Evolutionary conservation across 2,113 vertebrate species (phyloP).

Genomic region (Etia nguti): DNA sequence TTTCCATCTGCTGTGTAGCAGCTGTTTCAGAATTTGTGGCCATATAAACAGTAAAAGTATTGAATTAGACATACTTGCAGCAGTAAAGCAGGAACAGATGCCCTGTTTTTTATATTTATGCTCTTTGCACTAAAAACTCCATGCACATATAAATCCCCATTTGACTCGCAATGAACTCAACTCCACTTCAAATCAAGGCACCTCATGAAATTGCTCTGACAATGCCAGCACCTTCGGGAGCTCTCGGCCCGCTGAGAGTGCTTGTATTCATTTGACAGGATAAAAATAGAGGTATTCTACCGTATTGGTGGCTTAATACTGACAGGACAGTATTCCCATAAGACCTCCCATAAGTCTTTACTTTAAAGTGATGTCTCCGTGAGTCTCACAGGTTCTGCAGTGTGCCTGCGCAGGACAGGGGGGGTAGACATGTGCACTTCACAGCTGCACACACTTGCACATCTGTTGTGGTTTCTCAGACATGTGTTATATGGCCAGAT

Average conservation of each 20-base stretch:
- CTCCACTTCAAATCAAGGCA: neutral
- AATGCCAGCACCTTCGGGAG: neutral
- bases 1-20: constrained; percentile 5
- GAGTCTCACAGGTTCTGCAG: neutral
- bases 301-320: neutral
- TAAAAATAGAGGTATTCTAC: neutral
- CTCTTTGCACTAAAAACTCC: neutral
- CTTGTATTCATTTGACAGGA: neutral
- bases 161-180: constrained; percentile 1
- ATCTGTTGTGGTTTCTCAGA: neutral
- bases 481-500: constrained; percentile 6
- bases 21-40: neutral
- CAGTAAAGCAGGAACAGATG: constrained; percentile 3
- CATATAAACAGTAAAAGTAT: neutral
- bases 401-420: neutral
- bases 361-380: neutral
- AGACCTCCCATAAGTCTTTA: neutral
- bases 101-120: neutral
- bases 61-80: neutral
- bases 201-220: neutral
- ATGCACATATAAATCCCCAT: neutral
- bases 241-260: neutral
- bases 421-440: neutral
- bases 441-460: neutral
- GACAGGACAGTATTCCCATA: neutral